A percentile compares a stretch with the other conserved stretches of the same genome.
Evolutionary conservation across 2,797 vertebrate species (phyloP).

Genomic region (Miichthys miiuy): DNA sequence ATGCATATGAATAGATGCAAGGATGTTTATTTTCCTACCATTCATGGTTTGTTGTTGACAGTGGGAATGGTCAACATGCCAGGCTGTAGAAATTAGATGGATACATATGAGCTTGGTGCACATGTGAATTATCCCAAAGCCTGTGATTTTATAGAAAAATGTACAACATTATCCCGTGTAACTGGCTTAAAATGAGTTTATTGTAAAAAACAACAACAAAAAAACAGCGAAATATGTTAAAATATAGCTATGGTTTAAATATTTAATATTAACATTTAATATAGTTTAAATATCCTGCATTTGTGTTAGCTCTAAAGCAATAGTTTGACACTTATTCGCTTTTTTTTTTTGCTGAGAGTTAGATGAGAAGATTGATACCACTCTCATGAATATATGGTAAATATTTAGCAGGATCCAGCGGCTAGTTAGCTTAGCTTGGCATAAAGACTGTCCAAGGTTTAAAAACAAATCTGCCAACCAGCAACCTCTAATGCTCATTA

Average conservation of each 20-base stretch:
- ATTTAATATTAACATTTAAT: too few species aligned
- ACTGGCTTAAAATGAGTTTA: conserved; percentile 1
- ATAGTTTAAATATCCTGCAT: not conserved
- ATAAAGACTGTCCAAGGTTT: not conserved
- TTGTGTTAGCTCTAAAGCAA: conserved; percentile 14
- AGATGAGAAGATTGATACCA: not conserved
- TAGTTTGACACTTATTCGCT: not conserved
- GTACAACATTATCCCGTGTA: not conserved
- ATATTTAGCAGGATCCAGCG: not conserved
- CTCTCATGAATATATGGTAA: not conserved
- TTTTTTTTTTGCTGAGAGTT: not conserved
- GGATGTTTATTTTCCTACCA: conserved; percentile 50
- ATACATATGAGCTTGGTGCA: not conserved
- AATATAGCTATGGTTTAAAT: not conserved
- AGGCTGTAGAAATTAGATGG: not conserved
- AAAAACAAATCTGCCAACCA: not conserved
- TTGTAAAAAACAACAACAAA: not conserved
- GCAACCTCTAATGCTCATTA: not conserved
- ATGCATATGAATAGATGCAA: conserved; percentile 28
- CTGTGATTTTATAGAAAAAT: conserved; percentile 3
- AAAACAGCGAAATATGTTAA: not conserved
- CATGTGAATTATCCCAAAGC: not conserved
- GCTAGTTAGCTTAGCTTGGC: not conserved
- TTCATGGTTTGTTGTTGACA: conserved; percentile 17
- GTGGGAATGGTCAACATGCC: conserved; percentile 13